Conservation (phyloP, 2,888 invertebrate genomes). For the Esperia sulphurella region DNA sequence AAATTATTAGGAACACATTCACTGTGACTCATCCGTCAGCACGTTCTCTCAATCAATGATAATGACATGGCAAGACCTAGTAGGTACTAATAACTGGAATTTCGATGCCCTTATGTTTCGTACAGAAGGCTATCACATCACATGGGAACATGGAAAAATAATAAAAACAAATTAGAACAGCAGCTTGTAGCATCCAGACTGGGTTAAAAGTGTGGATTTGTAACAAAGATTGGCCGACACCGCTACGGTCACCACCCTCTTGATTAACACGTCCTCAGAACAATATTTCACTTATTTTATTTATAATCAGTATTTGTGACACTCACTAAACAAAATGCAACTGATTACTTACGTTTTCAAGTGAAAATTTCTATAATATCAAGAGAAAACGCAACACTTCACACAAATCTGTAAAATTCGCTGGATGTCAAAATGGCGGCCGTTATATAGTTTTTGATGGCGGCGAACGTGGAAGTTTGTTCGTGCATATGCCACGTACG, state of each 20-base stretch:
- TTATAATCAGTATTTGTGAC: constrained; percentile 13
- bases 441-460: no score
- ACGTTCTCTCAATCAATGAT: constrained; percentile 73
- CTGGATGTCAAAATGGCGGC: constrained; percentile 91
- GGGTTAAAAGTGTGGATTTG: constrained; percentile 20
- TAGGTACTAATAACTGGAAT: constrained; percentile 29
- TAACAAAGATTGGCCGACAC: constrained; percentile 71
- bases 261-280: constrained; percentile 29
- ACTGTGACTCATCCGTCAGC: constrained; percentile 70
- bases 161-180: background rate
- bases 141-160: background rate
- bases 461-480: constrained; percentile 88
- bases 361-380: constrained; percentile 76
- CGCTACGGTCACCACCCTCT: constrained; percentile 79
- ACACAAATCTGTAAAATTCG: constrained; percentile 84
- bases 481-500: constrained; percentile 91
- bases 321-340: constrained; percentile 11
- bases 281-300: constrained; percentile 25
- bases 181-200: background rate
- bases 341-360: constrained; percentile 72
- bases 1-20: constrained; percentile 39
- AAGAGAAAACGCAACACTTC: constrained; percentile 84
- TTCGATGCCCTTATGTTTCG: background rate
- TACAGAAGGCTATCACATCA: background rate
- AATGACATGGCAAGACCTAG: constrained; percentile 78